phyloP scores from a whole-genome alignment of 2,113 vertebrate genomes.

The Nannobrachium achirus region DNA sequence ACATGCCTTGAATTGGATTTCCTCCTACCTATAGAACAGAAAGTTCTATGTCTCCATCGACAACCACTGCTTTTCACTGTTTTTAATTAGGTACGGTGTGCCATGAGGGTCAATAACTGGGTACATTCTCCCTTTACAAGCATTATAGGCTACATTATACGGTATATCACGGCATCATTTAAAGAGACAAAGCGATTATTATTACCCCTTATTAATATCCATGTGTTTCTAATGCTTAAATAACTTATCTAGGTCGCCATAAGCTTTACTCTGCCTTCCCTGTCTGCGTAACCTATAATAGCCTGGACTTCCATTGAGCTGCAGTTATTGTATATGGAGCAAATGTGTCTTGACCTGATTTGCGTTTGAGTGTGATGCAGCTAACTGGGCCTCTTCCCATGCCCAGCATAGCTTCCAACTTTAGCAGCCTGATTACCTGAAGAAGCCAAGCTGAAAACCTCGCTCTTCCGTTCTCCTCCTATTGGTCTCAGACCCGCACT shows the following conservation, averaged over 20 bases:
- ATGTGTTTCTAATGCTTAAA: no score
- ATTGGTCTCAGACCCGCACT: conserved; percentile 28
- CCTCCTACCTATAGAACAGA: no score
- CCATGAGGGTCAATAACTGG: no score
- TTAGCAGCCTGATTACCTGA: background rate
- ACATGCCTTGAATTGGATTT: no score
- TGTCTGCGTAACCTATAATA: background rate
- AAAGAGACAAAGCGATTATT: no score
- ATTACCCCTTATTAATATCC: no score
- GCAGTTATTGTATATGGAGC: background rate
- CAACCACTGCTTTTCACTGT: no score
- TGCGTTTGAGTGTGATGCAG: background rate
- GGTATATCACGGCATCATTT: no score
- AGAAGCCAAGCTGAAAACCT: conserved; percentile 6
- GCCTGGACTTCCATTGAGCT: background rate
- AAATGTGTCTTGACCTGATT: background rate
- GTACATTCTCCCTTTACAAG: no score
- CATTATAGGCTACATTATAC: no score
- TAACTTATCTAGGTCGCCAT: background rate
- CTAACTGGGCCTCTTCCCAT: background rate
- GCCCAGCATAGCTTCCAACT: background rate
- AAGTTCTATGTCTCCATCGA: no score
- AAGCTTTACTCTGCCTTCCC: background rate
- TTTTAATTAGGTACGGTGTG: no score
- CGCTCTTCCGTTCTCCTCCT: conserved; percentile 10